Evolutionary conservation across 2,888 invertebrate species (phyloP).

Genomic region (Clunio marinus): DNA sequence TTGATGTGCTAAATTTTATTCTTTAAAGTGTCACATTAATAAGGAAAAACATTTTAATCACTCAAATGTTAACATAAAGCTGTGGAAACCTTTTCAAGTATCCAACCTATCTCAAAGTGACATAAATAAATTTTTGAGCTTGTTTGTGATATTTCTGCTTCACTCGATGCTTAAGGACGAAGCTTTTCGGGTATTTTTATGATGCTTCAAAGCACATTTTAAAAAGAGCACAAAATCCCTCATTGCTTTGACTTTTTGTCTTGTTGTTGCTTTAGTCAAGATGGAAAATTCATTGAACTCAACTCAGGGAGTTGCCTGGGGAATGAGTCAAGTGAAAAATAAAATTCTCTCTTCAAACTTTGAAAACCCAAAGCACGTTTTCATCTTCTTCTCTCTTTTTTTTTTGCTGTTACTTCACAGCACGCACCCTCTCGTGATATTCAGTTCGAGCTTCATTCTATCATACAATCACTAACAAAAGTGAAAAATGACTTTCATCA

Average conservation of each 20-base stretch:
- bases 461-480: slow-evolving; percentile 7
- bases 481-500: slow-evolving; percentile 4
- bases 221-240: background rate
- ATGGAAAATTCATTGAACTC: slow-evolving; percentile 15
- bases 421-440: too few relatives aligned
- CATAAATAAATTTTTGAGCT: too few relatives aligned
- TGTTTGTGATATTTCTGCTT: too few relatives aligned
- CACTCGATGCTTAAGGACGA: too few relatives aligned
- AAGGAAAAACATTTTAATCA: too few relatives aligned
- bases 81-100: too few relatives aligned
- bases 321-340: too few relatives aligned
- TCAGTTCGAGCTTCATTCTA: background rate
- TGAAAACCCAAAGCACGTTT: slow-evolving; percentile 18
- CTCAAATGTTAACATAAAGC: too few relatives aligned
- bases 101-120: too few relatives aligned
- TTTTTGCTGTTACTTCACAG: background rate
- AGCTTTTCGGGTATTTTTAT: background rate
- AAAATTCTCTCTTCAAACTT: background rate
- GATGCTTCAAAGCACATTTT: background rate
- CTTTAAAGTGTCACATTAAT: too few relatives aligned
- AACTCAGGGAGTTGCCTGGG: background rate
- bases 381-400: background rate
- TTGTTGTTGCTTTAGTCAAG: background rate
- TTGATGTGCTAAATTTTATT: too few relatives aligned
- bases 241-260: background rate